Conservation (phyloP, 1,140 invertebrate species). For the Dreissena polymorpha region DNA sequence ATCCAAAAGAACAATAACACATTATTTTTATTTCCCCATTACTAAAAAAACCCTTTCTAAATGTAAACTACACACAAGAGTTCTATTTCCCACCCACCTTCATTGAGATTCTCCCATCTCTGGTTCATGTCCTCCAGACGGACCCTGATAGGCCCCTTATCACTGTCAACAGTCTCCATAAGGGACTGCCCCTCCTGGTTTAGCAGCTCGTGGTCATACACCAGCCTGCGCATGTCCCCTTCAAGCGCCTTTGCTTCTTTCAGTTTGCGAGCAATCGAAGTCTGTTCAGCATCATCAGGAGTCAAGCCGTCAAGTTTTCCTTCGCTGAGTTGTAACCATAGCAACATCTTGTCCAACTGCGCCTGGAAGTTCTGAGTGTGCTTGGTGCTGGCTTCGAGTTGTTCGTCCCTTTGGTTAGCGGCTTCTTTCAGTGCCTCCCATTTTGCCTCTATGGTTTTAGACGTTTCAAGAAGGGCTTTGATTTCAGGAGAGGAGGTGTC, state of each 20-base stretch:
- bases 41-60: no score
- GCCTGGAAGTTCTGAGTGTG: conserved; percentile 95
- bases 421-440: conserved; percentile 67
- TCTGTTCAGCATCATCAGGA: conserved; percentile 89
- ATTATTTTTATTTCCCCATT: no score
- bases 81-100: conserved; percentile 80
- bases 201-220: conserved; percentile 95
- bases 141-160: conserved; percentile 92
- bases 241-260: conserved; percentile 91
- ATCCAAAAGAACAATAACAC: no score
- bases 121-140: conserved; percentile 90
- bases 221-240: conserved; percentile 94
- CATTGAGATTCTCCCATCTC: conserved; percentile 93
- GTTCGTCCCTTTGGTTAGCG: conserved; percentile 62
- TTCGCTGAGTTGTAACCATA: conserved; percentile 93
- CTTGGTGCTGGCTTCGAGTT: conserved; percentile 81
- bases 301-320: conserved; percentile 90
- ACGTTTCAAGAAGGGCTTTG: conserved; percentile 61
- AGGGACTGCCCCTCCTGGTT: conserved; percentile 91
- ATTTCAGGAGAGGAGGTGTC: conserved; percentile 79
- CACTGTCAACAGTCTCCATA: conserved; percentile 89
- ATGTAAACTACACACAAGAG: no score
- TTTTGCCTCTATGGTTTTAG: conserved; percentile 67
- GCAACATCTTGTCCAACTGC: conserved; percentile 90
- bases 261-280: conserved; percentile 82